A percentile compares a stretch with the other conserved stretches of the same genome.
phyloP scores from a whole-genome alignment of 2,113 vertebrate genomes.

The Melanostigma gelatinosum region DNA sequence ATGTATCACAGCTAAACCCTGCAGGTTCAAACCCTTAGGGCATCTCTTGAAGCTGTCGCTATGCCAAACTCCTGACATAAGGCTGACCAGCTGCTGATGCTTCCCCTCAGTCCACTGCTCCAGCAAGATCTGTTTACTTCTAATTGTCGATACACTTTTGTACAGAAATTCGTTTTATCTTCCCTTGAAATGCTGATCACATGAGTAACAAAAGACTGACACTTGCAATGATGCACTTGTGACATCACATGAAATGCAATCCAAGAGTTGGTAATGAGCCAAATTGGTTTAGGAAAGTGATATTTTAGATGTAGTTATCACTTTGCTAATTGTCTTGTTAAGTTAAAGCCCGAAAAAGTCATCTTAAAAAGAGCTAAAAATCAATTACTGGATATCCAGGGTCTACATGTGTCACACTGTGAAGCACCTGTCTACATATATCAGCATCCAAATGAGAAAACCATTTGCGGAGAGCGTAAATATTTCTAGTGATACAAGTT shows the following conservation, averaged over 20 bases:
- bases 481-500: not conserved
- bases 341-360: slow-evolving; percentile 2
- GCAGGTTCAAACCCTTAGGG: slow-evolving; percentile 9
- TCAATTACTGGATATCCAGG: not conserved
- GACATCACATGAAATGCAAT: slow-evolving; percentile 19
- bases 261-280: not conserved
- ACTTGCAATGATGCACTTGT: not conserved
- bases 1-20: not conserved
- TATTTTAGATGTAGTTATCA: not conserved
- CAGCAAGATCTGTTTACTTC: not conserved
- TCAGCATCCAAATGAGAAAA: slow-evolving; percentile 12
- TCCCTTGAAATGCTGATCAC: not conserved
- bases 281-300: not conserved
- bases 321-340: not conserved
- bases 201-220: not conserved
- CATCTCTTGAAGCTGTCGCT: slow-evolving; percentile 15
- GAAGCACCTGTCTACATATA: slow-evolving; percentile 52
- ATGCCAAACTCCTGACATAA: not conserved
- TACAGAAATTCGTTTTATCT: not conserved
- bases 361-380: slow-evolving; percentile 2
- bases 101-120: not conserved
- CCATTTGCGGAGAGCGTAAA: not conserved
- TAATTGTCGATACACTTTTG: not conserved
- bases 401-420: slow-evolving; percentile 1
- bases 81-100: not conserved